Base-by-base conservation (phyloP, 2,888 invertebrate genomes). In the Drosophila conformis region DNA sequence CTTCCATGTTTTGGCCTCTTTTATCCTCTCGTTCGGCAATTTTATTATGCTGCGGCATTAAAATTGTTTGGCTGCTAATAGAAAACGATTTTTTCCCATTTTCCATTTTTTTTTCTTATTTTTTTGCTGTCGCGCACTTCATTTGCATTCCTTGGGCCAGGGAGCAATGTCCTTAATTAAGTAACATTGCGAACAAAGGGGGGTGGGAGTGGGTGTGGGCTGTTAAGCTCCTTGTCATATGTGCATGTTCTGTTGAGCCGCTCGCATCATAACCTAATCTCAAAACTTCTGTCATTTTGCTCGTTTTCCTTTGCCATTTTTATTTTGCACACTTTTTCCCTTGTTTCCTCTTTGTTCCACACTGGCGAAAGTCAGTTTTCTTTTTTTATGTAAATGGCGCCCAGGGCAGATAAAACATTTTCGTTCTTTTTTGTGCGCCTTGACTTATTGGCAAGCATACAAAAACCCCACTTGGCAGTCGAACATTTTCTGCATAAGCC, bases 141-240 rank as follows among this genome's bases (percentile, higher is more conserved):
- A 85, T 85, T 85, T 85, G 82, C 89, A 89, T 85, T 74, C 70
- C 64, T 65, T 54, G 73, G 73, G 60, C 81, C 65, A 56, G 83
- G 88, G 88, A 88, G 78, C 89, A 86, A 83, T 88, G 83, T 74
- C 64, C 89, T 82, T 85, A 85, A 85, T 85, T 89, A 89, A 85
- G 82, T 82, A 82, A 82, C 66, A 51, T 57, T 11, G 1, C 7
- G 35, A 73, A 65, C 70, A 15, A 6, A 4, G 21, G 25, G n/a
- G 4, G 29, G 13, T 3, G 18, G 7, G 3, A 13, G 15, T 0
- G n/a, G 29, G 31, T 13, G 8, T 13, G 29, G 52, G 58, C 63
- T 42, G 42, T 54, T 76, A 69, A 79, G 76, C 75, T 63, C 21
- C 78, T 70, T 81, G 76, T 79, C 84, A 84, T 83, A 81, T 89